A percentile compares a stretch with the other conserved stretches of the same genome.
These are phyloP conservation scores for Delphinapterus leucas DNA, from an alignment of 2,113 vertebrate species.

Conservation along the genomic window DNA sequence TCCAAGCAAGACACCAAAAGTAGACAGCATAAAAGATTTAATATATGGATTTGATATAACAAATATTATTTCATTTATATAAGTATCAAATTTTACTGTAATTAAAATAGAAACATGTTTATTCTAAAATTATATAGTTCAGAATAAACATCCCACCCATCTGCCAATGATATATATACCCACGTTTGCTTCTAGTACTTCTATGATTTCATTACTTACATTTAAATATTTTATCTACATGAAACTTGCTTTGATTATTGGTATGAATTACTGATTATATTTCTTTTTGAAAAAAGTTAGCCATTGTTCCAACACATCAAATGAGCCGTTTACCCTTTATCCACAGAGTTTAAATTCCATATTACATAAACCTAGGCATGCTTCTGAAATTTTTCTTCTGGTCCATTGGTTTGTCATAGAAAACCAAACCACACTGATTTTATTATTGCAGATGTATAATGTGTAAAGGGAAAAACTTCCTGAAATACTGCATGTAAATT, in stretches of 20 bases:
- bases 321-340: neutral
- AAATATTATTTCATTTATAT: neutral
- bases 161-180: neutral
- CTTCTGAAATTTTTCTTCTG: neutral
- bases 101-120: neutral
- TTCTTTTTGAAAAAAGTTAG: neutral
- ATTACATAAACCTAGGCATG: neutral
- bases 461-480: neutral
- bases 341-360: neutral
- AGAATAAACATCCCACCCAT: neutral
- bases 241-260: neutral
- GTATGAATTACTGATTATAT: neutral
- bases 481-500: neutral
- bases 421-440: neutral
- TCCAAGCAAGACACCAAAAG: neutral
- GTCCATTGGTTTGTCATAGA: neutral
- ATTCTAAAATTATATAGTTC: neutral
- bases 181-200: neutral
- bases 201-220: neutral
- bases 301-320: neutral
- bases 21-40: neutral
- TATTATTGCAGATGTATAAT: neutral
- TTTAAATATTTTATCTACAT: neutral
- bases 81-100: neutral
- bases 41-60: neutral